A percentile compares a stretch with the other conserved stretches of the same genome.
Evolutionary conservation across 2,113 vertebrate species (phyloP).

Genomic region (Corydoras sp.): DNA sequence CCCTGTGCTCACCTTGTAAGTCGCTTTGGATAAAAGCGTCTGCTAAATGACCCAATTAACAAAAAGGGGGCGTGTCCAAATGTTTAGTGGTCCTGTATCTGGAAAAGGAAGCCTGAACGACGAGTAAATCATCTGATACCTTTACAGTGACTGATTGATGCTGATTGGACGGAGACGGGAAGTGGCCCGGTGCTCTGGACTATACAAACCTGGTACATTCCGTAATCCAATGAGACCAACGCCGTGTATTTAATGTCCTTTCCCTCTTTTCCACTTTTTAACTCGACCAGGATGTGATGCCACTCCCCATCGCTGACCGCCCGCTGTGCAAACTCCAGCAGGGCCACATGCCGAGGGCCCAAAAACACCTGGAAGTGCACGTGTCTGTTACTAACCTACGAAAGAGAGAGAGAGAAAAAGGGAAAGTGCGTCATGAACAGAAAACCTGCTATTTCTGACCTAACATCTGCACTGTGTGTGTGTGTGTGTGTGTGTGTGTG

Average conservation of each 20-base stretch:
- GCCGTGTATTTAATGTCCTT: constrained; percentile 83
- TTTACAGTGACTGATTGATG: no score
- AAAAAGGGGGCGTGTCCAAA: no score
- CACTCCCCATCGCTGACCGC: constrained; percentile 75
- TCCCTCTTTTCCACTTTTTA: constrained; percentile 80
- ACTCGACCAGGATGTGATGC: constrained; percentile 79
- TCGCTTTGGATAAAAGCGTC: no score
- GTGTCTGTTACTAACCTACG: constrained; percentile 65
- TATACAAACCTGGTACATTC: constrained; percentile 63
- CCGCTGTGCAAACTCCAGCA: constrained; percentile 63
- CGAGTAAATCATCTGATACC: no score
- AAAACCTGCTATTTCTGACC: no score
- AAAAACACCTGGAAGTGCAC: constrained; percentile 76
- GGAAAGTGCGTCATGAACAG: not conserved
- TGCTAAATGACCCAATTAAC: no score
- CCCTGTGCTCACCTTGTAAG: no score
- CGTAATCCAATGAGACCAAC: constrained; percentile 78
- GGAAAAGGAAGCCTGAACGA: no score
- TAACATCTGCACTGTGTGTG: no score
- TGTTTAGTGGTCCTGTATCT: no score
- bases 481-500: no score
- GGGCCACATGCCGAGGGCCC: constrained; percentile 59
- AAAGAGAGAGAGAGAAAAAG: constrained; percentile 2
- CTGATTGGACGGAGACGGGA: no score
- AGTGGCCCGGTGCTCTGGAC: not conserved